These are phyloP conservation scores for Synergus japonicus DNA, from an alignment of 2,888 invertebrate genomes.

Conservation along the genomic window DNA sequence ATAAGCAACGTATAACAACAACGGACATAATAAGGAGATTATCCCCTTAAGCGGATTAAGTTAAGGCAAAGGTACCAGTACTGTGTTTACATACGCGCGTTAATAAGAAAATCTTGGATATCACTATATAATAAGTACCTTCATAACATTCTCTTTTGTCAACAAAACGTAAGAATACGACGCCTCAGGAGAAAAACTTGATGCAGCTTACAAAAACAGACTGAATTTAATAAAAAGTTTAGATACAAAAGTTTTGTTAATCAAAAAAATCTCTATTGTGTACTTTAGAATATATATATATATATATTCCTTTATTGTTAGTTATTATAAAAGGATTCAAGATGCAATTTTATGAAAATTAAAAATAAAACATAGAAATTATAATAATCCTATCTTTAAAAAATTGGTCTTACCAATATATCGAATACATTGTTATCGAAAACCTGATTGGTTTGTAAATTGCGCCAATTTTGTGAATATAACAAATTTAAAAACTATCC, in stretches of 20 bases:
- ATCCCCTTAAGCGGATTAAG: constrained; percentile 55
- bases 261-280: constrained; percentile 31
- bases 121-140: neutral
- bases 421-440: too few species aligned
- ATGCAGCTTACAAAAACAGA: neutral
- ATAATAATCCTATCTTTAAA: too few species aligned
- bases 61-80: constrained; percentile 38
- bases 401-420: too few species aligned
- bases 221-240: constrained; percentile 21
- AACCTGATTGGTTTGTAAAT: too few species aligned
- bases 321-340: neutral
- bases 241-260: constrained; percentile 26
- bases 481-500: too few species aligned
- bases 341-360: neutral
- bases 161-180: constrained; percentile 24
- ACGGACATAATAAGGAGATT: constrained; percentile 60
- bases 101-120: constrained; percentile 1
- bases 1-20: neutral
- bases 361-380: neutral
- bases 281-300: neutral
- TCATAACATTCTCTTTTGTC: constrained; percentile 5
- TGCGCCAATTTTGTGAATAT: too few species aligned
- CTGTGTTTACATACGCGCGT: neutral
- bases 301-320: neutral
- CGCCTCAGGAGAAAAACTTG: constrained; percentile 4